Conservation (phyloP, 2,797 vertebrate species). For the Rachycentron canadum region DNA sequence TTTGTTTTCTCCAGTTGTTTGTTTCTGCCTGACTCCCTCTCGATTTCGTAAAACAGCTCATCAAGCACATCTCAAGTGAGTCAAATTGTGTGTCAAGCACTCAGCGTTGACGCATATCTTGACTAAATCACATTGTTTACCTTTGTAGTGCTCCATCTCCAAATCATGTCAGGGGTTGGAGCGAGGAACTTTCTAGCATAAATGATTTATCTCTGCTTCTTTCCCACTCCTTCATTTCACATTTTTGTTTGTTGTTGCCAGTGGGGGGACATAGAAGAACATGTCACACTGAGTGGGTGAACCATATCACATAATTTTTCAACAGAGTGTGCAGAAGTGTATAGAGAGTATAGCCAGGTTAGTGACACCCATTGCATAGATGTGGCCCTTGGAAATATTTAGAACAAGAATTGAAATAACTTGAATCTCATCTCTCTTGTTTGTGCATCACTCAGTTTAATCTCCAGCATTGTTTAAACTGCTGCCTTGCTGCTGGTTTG, state of each 20-base stretch:
- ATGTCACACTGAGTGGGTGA: not conserved
- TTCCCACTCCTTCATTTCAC: slow-evolving; percentile 24
- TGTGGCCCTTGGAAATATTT: not conserved
- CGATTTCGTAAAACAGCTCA: slow-evolving; percentile 59
- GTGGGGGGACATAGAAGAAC: not conserved
- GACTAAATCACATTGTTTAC: slow-evolving; percentile 49
- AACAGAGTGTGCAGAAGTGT: not conserved
- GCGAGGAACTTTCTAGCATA: slow-evolving; percentile 26
- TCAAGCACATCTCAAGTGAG: slow-evolving; percentile 50
- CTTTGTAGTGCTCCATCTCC: slow-evolving; percentile 30
- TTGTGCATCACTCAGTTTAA: not conserved
- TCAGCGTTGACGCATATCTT: slow-evolving; percentile 23
- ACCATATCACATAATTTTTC: not conserved
- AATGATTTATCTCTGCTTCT: slow-evolving; percentile 27
- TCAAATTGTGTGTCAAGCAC: slow-evolving; percentile 51
- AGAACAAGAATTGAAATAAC: not conserved
- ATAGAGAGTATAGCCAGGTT: not conserved
- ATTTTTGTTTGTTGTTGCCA: slow-evolving; percentile 11
- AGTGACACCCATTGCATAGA: not conserved
- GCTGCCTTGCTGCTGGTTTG: slow-evolving; percentile 11
- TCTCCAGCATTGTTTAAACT: not conserved
- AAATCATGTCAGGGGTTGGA: slow-evolving; percentile 22
- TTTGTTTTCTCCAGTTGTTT: slow-evolving; percentile 47
- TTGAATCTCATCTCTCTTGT: not conserved
- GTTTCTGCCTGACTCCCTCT: slow-evolving; percentile 46